Conservation (phyloP, 64 coral and sea anemone genomes). For the Stichodactyla mertensii region DNA sequence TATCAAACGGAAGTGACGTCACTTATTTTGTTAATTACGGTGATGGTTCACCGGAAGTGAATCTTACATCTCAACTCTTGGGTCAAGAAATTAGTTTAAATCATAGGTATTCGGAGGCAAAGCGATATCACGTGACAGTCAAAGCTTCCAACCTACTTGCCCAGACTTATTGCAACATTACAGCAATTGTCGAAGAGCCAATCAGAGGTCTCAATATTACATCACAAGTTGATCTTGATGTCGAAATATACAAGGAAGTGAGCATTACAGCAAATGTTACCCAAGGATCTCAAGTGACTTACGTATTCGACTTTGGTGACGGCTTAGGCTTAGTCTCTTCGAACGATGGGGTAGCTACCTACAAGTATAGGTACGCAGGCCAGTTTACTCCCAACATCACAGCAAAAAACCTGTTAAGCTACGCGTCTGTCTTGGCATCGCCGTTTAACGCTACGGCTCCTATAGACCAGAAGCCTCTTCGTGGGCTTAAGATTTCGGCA, state of each 20-base stretch:
- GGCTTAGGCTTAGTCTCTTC: constrained; percentile 2
- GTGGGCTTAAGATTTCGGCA: constrained; percentile 45
- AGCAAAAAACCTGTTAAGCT: constrained; percentile 31
- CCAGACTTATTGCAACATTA: neutral
- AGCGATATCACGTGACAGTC: constrained; percentile 25
- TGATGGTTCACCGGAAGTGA: constrained; percentile 34
- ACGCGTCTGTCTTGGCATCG: neutral
- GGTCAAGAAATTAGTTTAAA: constrained; percentile 20
- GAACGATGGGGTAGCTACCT: neutral
- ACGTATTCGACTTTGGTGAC: constrained; percentile 63
- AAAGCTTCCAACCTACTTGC: constrained; percentile 49
- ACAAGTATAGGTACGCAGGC: constrained; percentile 42
- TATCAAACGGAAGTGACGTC: constrained; percentile 61
- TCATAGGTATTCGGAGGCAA: constrained; percentile 37
- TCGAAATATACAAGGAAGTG: neutral
- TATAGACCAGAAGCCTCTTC: constrained; percentile 12
- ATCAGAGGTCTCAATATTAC: constrained; percentile 45
- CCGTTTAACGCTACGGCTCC: constrained; percentile 18
- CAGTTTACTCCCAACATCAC: constrained; percentile 24
- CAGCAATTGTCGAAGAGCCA: constrained; percentile 38
- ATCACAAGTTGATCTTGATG: neutral
- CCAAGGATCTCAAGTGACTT: constrained; percentile 39
- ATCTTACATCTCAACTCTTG: neutral
- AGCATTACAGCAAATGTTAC: neutral
- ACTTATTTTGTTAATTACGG: constrained; percentile 44